Conservation (phyloP, 2,113 vertebrate species). For the Psophia crepitans region DNA sequence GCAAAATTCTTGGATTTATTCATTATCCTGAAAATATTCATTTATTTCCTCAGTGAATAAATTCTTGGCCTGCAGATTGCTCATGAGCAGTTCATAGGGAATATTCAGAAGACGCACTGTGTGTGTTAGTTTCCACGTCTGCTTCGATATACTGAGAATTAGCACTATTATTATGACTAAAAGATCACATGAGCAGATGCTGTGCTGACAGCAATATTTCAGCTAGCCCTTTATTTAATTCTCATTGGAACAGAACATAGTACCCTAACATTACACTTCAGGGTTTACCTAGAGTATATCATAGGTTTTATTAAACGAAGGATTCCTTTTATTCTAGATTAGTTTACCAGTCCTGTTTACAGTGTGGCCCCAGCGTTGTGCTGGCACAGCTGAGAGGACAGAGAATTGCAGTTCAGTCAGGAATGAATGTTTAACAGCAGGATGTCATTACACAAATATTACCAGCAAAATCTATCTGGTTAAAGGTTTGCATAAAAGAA, state of each 20-base stretch:
- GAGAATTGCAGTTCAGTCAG: not conserved
- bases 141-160: constrained; percentile 48
- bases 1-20: constrained; percentile 46
- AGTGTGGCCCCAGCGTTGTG: not conserved
- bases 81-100: constrained; percentile 41
- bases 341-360: not conserved
- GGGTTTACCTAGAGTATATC: not conserved
- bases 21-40: constrained; percentile 55
- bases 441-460: not conserved
- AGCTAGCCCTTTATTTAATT: constrained; percentile 64
- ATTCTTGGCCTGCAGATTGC: constrained; percentile 43
- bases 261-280: not conserved
- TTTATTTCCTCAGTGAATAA: constrained; percentile 59
- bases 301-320: not conserved
- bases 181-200: constrained; percentile 59
- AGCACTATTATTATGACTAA: constrained; percentile 57
- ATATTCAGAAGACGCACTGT: constrained; percentile 27
- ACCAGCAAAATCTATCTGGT: not conserved
- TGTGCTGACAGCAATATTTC: constrained; percentile 53
- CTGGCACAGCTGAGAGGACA: not conserved
- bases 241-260: not conserved
- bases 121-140: constrained; percentile 47
- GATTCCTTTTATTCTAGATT: not conserved
- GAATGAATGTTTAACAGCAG: not conserved
- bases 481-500: not conserved